Conservation (phyloP, 2,888 invertebrate genomes). For the Tineola bisselliella region DNA sequence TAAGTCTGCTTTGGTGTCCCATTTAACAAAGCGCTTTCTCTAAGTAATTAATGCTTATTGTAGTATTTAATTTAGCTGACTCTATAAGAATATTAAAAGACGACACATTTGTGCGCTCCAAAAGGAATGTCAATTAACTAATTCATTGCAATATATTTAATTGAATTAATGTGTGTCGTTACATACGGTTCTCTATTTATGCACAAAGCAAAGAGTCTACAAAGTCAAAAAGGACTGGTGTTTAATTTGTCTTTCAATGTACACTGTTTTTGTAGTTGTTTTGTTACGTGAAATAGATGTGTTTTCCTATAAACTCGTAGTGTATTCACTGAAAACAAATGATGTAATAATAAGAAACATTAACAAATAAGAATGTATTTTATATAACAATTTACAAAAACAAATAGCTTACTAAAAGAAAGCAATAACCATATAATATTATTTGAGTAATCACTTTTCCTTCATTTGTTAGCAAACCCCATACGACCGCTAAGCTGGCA, state of each 20-base stretch:
- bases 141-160: neutral
- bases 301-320: no score
- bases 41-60: constrained; percentile 1
- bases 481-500: neutral
- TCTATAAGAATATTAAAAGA: no score
- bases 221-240: neutral
- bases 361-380: no score
- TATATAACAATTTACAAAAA: neutral
- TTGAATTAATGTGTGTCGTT: neutral
- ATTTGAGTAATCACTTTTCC: constrained; percentile 1
- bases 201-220: neutral
- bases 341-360: no score
- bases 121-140: neutral
- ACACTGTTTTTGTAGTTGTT: neutral
- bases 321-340: no score
- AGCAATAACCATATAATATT: neutral
- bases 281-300: neutral
- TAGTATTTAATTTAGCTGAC: neutral
- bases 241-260: neutral
- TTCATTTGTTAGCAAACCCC: constrained; percentile 6
- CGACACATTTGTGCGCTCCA: no score
- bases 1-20: neutral
- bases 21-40: neutral
- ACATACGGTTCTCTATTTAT: neutral
- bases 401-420: neutral